Conservation (phyloP, 2,797 vertebrate genomes). For the Helarctos malayanus region DNA sequence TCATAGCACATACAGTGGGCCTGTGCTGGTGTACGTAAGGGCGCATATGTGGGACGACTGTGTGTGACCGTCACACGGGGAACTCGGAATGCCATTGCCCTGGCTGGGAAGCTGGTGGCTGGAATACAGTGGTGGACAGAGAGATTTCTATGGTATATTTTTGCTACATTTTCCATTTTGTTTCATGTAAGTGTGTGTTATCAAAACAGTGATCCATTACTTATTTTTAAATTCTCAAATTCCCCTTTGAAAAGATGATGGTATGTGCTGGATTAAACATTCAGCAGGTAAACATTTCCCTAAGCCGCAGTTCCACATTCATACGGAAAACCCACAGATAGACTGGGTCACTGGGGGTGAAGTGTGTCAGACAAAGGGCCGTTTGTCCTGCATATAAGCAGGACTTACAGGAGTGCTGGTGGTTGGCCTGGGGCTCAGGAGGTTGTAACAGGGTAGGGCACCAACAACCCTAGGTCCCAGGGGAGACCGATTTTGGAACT, state of each 20-base stretch:
- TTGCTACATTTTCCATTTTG: background rate
- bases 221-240: background rate
- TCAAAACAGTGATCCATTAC: background rate
- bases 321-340: background rate
- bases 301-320: background rate
- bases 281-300: background rate
- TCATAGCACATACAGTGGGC: background rate
- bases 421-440: background rate
- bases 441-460: rapidly evolving
- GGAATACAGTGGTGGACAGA: background rate
- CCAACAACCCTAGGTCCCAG: background rate
- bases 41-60: background rate
- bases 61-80: background rate
- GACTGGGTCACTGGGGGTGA: background rate
- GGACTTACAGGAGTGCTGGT: background rate
- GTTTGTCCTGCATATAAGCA: background rate
- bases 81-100: background rate
- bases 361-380: no score
- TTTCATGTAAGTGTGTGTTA: background rate
- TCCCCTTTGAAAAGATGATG: background rate
- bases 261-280: background rate
- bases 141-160: background rate
- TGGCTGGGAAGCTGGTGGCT: background rate
- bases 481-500: background rate
- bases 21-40: background rate